Conservation (phyloP, 1,140 invertebrate species). For the Colletes latitarsis region DNA sequence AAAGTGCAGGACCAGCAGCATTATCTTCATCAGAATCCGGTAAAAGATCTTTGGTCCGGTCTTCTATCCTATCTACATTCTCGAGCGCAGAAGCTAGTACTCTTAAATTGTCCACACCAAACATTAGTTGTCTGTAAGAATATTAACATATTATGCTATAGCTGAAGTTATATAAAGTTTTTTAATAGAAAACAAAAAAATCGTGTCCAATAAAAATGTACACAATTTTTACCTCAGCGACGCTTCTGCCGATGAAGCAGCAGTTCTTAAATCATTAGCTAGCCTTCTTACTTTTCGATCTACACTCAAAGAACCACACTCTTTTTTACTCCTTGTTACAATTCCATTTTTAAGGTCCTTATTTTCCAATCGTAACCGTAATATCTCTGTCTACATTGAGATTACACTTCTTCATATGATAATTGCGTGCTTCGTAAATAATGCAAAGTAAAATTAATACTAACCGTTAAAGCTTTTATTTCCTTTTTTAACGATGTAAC, state of each 20-base stretch:
- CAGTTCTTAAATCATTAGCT: constrained; percentile 82
- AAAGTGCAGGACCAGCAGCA: constrained; percentile 80
- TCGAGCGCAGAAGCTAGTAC: constrained; percentile 83
- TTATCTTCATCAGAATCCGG: constrained; percentile 81
- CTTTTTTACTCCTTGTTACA: constrained; percentile 65
- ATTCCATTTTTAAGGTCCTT: constrained; percentile 72
- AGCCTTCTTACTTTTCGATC: constrained; percentile 75
- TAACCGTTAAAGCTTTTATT: constrained; percentile 83
- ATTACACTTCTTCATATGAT: constrained; percentile 23
- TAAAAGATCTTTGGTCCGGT: constrained; percentile 81
- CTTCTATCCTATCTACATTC: constrained; percentile 82
- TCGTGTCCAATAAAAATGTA: constrained; percentile 1
- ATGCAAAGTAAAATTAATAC: constrained; percentile 12
- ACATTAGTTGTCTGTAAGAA: constrained; percentile 83
- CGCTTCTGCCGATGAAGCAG: constrained; percentile 85
- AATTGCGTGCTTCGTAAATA: neutral
- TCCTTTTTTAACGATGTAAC: constrained; percentile 82
- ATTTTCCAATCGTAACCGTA: constrained; percentile 78
- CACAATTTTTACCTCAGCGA: constrained; percentile 83
- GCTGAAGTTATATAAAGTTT: constrained; percentile 8
- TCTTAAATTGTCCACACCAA: constrained; percentile 85
- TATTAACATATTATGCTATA: constrained; percentile 26
- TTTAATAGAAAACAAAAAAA: neutral
- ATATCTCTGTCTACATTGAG: constrained; percentile 77
- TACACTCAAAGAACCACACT: constrained; percentile 60